A percentile compares a stretch with the other conserved stretches of the same genome.
phyloP scores from a whole-genome alignment of 2,113 vertebrate genomes.

The Protomyctophum bolini region DNA sequence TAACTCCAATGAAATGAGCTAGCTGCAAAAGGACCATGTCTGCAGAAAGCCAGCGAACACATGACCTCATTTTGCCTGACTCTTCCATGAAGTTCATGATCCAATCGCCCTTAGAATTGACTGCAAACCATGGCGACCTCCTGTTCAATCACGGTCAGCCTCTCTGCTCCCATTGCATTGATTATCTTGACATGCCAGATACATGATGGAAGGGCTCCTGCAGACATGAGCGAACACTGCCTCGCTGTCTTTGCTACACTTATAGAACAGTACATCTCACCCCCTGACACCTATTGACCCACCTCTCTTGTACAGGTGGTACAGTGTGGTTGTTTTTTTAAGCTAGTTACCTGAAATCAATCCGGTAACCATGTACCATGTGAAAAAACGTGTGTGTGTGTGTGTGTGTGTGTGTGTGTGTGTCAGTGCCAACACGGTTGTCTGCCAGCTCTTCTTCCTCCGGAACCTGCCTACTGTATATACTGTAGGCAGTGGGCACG shows the following conservation, averaged over 20 bases:
- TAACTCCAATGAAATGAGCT: too few relatives aligned
- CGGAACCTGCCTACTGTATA: too few relatives aligned
- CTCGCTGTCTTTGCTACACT: too few relatives aligned
- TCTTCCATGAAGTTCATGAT: conserved; percentile 31
- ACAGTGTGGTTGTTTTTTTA: conserved; percentile 27
- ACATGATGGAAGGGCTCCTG: conserved; percentile 37
- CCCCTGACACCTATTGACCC: conserved; percentile 1
- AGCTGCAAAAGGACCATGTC: too few relatives aligned
- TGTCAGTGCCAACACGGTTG: too few relatives aligned
- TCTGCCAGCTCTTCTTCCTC: too few relatives aligned
- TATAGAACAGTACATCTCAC: neutral
- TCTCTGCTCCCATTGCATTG: conserved; percentile 43
- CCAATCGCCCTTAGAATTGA: conserved; percentile 39
- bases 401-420: neutral
- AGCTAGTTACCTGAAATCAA: conserved; percentile 38
- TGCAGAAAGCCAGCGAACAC: neutral
- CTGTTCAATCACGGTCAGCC: conserved; percentile 44
- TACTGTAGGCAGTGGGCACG: too few relatives aligned
- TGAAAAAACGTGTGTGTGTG: conserved; percentile 21
- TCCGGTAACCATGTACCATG: conserved; percentile 35
- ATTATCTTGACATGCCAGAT: conserved; percentile 45
- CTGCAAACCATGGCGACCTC: conserved; percentile 24
- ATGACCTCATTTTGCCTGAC: conserved; percentile 15
- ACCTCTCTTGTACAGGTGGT: conserved; percentile 1
- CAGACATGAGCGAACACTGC: conserved; percentile 11